These are phyloP conservation scores for Phrixothrix hirtus DNA, from an alignment of 2,888 invertebrate species.

Conservation along the genomic window DNA sequence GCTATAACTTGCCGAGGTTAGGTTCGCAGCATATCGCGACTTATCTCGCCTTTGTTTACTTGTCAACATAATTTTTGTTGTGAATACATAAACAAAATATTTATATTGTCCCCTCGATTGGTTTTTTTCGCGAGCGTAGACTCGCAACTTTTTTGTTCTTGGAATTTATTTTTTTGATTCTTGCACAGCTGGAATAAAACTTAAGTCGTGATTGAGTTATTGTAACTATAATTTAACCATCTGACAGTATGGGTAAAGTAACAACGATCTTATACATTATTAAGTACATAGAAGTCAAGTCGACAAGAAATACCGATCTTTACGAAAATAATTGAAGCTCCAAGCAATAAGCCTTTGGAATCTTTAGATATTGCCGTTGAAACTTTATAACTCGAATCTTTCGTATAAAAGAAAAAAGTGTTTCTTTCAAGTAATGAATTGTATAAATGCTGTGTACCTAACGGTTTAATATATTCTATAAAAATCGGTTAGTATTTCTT, in stretches of 20 bases:
- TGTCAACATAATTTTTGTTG: conserved; percentile 59
- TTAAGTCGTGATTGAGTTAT: conserved; percentile 58
- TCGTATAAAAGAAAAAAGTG: background rate
- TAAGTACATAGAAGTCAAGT: conserved; percentile 10
- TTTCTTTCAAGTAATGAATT: background rate
- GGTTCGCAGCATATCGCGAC: conserved; percentile 56
- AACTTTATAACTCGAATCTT: background rate
- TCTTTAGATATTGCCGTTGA: background rate
- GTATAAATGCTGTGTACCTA: too few species aligned
- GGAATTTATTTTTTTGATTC: conserved; percentile 55
- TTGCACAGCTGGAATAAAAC: conserved; percentile 48
- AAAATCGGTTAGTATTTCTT: too few species aligned
- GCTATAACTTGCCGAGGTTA: conserved; percentile 57
- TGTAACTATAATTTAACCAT: conserved; percentile 44
- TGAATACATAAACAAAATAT: conserved; percentile 59
- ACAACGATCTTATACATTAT: conserved; percentile 23
- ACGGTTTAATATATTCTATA: too few species aligned
- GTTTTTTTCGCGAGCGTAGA: conserved; percentile 50
- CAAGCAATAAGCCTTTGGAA: background rate
- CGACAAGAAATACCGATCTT: conserved; percentile 1
- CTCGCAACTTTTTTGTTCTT: conserved; percentile 47
- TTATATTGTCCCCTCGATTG: conserved; percentile 58
- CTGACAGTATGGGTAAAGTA: conserved; percentile 23
- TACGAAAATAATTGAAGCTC: conserved; percentile 2
- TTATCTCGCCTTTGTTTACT: conserved; percentile 59